These are phyloP conservation scores for Heteromurus nitidus DNA, from an alignment of 2,888 invertebrate genomes.

Conservation along the genomic window DNA sequence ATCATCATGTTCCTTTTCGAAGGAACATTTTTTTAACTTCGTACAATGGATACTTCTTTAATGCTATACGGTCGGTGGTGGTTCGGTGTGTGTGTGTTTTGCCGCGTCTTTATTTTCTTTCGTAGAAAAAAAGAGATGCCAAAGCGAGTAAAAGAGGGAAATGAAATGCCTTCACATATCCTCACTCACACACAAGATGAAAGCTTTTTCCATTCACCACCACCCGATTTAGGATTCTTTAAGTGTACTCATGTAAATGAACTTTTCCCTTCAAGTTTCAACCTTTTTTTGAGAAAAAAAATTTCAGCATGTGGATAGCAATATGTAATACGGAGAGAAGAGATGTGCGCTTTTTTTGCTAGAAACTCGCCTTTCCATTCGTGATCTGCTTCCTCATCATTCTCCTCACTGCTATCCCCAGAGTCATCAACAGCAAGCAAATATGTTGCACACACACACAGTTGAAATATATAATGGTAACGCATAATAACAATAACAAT, in stretches of 20 bases:
- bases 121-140: slow-evolving; percentile 8
- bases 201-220: slow-evolving; percentile 19
- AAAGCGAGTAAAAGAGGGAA: slow-evolving; percentile 5
- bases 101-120: slow-evolving; percentile 26
- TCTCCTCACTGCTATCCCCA: slow-evolving; percentile 34
- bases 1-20: neutral
- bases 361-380: slow-evolving; percentile 19
- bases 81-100: too few relatives aligned
- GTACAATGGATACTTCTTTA: slow-evolving; percentile 33
- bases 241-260: slow-evolving; percentile 64
- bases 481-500: slow-evolving; percentile 65
- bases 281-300: slow-evolving; percentile 49
- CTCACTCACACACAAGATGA: neutral
- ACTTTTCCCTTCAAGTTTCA: slow-evolving; percentile 46
- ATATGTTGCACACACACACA: neutral
- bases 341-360: neutral
- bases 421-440: slow-evolving; percentile 53
- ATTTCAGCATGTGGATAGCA: slow-evolving; percentile 31
- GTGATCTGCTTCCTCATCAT: slow-evolving; percentile 61
- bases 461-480: slow-evolving; percentile 16
- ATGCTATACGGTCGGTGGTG: too few relatives aligned
- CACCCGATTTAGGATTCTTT: slow-evolving; percentile 58
- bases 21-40: slow-evolving; percentile 9
- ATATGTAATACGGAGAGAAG: too few relatives aligned
- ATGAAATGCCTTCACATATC: slow-evolving; percentile 2